Conservation (phyloP, 2,113 vertebrate genomes). For the Ifrita kowaldi region DNA sequence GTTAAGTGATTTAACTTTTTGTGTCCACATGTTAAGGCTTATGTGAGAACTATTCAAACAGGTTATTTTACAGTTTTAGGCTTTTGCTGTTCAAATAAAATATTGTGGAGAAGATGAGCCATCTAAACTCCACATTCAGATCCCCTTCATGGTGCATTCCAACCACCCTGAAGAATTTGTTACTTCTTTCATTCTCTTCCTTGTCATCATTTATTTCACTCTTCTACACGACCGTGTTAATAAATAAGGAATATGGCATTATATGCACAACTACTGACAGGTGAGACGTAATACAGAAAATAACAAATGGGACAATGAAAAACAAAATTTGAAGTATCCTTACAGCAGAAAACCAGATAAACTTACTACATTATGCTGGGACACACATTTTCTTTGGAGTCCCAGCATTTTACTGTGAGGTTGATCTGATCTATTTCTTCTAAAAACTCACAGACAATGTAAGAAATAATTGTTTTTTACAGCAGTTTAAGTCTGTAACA, state of each 20-base stretch:
- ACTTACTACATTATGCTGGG: background rate
- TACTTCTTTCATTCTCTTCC: background rate
- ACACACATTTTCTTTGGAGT: background rate
- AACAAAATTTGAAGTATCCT: background rate
- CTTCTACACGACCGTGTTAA: background rate
- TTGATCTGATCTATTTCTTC: background rate
- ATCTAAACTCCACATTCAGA: background rate
- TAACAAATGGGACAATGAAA: background rate
- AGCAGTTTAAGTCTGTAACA: background rate
- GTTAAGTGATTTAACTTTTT: background rate
- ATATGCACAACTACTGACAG: background rate
- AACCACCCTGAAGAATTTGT: background rate
- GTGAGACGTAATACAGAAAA: background rate
- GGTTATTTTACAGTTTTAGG: background rate
- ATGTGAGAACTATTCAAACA: background rate
- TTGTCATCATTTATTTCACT: background rate
- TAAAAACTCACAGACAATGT: background rate
- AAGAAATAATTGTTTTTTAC: background rate
- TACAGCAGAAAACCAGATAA: background rate
- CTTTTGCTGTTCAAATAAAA: background rate
- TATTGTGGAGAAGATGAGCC: background rate
- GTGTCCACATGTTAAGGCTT: background rate
- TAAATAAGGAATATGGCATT: background rate
- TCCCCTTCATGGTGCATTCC: background rate
- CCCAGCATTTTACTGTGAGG: background rate